These are phyloP conservation scores for Zeus faber DNA, from an alignment of 2,113 vertebrate genomes.

Conservation along the genomic window DNA sequence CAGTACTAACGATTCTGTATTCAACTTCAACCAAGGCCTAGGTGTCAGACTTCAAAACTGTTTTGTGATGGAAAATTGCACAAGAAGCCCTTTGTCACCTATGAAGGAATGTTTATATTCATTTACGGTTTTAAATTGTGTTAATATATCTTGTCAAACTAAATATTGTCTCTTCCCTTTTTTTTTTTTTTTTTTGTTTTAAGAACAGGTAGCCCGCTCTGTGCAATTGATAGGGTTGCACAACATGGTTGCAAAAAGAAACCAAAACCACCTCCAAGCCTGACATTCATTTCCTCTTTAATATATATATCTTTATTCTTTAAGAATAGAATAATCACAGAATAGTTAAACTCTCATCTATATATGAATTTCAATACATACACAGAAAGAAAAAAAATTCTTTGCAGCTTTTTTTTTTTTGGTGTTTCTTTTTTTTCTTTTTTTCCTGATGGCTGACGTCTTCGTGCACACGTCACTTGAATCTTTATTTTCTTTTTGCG, in stretches of 20 bases:
- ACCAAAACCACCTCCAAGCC: conserved; percentile 4
- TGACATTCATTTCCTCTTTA: conserved; percentile 40
- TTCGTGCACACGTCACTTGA: conserved; percentile 34
- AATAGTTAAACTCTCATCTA: conserved; percentile 66
- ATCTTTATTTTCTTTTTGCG: conserved; percentile 14
- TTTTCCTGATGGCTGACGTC: conserved; percentile 49
- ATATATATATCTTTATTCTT: conserved; percentile 76
- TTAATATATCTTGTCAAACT: conserved; percentile 2
- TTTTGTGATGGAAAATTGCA: background rate
- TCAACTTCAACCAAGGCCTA: no score
- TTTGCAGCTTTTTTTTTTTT: conserved; percentile 57
- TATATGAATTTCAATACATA: conserved; percentile 77
- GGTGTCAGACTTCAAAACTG: no score
- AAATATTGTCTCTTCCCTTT: background rate
- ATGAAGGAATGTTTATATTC: background rate
- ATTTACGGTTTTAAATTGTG: background rate
- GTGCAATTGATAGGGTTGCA: no score
- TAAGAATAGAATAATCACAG: conserved; percentile 75
- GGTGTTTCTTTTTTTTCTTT: conserved; percentile 34
- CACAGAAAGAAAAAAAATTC: conserved; percentile 66
- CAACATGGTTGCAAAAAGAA: no score
- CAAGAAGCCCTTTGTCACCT: background rate
- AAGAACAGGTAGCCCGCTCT: no score
- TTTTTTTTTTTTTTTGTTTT: background rate
- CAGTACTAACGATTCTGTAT: no score